Evolutionary conservation across 2,797 vertebrate species (phyloP), one percentile per base, ranked within the genome.

Genomic region (Notolabrus celidotus): DNA sequence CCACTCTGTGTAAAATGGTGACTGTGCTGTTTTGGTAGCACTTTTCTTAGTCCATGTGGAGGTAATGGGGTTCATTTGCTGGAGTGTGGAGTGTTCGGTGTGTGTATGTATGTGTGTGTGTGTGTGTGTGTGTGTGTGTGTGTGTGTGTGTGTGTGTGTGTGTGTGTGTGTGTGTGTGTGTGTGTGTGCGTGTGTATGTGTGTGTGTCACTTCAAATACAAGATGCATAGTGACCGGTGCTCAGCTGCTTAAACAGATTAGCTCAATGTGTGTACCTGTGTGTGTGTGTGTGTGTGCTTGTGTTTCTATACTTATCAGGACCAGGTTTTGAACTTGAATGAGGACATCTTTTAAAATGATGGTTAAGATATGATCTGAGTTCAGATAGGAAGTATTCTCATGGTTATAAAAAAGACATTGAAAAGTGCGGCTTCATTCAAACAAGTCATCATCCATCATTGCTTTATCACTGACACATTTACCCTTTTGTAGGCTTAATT

Each of bases 21-120:
- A 67, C 60, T 55, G 42, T 51, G 67, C 64, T 64, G 66, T 80
- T 88, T 74, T 74, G 45, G 73, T 61, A 68, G 73, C 71, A 73
- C 72, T 73, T 85, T 86, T 85, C 71, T 78, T 74, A 72, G 73
- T 69, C 25, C n/a, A 70, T 68, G 72, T 83, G 43, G 80, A 83
- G 74, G 77, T 90, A 89, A 87, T 84, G 64, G 75, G 81, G 77
- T 71, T 85, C 64, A 87, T 89, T 90, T 89, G 83, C 84, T 86
- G 73, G 57, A 70, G 38, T 22, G 14, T 78, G 68, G 6, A 27
- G 31, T 27, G 50, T 47, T 25, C 53, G n/a, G 46, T 56, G 10
- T 65, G 15, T 29, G 29, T 22, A 14, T 55, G 62, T 71, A 29
- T 59, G 14, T 22, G 14, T 78, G 68, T 57, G 6, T 31, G 34